These are phyloP conservation scores for Apotomis betuletana DNA, from an alignment of 2,888 invertebrate species.

Conservation along the genomic window DNA sequence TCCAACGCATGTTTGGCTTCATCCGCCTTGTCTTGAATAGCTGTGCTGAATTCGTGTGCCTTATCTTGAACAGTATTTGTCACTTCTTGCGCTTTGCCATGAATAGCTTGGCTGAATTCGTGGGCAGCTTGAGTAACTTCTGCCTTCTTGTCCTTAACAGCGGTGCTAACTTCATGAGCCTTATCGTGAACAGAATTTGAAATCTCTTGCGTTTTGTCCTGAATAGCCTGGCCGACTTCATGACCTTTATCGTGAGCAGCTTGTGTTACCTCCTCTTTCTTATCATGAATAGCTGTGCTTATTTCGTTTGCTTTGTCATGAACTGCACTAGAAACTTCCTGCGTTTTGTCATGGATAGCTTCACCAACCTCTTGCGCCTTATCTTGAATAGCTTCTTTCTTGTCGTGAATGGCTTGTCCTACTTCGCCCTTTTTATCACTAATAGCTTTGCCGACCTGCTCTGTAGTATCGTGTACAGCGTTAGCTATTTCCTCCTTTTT, in stretches of 20 bases:
- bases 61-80: slow-evolving; percentile 40
- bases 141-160: slow-evolving; percentile 41
- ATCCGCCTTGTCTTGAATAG: slow-evolving; percentile 34
- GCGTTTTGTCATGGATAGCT: slow-evolving; percentile 54
- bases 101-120: slow-evolving; percentile 24
- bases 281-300: slow-evolving; percentile 25
- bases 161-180: slow-evolving; percentile 3
- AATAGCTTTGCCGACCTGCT: slow-evolving; percentile 47
- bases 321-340: slow-evolving; percentile 48
- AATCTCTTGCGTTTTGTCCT: slow-evolving; percentile 49
- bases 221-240: slow-evolving; percentile 48
- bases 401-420: slow-evolving; percentile 44
- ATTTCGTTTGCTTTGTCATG: slow-evolving; percentile 45
- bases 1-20: slow-evolving; percentile 45
- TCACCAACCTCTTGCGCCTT: slow-evolving; percentile 55
- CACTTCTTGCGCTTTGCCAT: slow-evolving; percentile 47
- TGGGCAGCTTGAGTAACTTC: slow-evolving; percentile 40
- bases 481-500: slow-evolving; percentile 41
- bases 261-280: slow-evolving; percentile 44
- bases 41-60: slow-evolving; percentile 8
- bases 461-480: slow-evolving; percentile 44
- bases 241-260: slow-evolving; percentile 45
- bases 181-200: slow-evolving; percentile 47
- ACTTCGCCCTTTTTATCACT: slow-evolving; percentile 45
- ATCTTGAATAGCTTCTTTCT: slow-evolving; percentile 50